A percentile compares a stretch with the other conserved stretches of the same genome.
phyloP scores from a whole-genome alignment of 2,888 invertebrate species.

The Agonopterix arenella region DNA sequence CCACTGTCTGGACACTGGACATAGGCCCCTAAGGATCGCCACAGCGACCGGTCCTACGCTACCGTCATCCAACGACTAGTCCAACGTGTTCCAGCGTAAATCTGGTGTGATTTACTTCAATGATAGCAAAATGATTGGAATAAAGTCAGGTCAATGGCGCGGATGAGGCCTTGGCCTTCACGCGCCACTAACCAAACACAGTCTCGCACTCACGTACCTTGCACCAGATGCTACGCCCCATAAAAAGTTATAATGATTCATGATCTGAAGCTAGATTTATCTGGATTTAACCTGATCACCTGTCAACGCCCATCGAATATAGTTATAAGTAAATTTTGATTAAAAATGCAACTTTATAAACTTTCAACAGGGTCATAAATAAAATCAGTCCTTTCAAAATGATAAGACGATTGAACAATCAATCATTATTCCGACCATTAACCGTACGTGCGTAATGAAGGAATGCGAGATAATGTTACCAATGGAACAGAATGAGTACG shows the following conservation, averaged over 20 bases:
- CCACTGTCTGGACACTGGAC: too few species aligned
- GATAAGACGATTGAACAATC: background rate
- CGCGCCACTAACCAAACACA: conserved; percentile 60
- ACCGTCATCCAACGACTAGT: too few species aligned
- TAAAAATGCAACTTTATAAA: too few species aligned
- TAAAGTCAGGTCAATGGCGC: conserved; percentile 40
- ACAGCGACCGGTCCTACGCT: too few species aligned
- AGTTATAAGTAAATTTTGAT: too few species aligned
- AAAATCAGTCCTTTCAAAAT: background rate
- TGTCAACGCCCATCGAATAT: too few species aligned
- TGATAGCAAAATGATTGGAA: background rate
- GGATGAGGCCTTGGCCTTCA: conserved; percentile 66
- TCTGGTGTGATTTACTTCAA: too few species aligned
- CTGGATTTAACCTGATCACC: conserved; percentile 12
- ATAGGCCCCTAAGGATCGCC: too few species aligned
- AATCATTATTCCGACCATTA: too few species aligned
- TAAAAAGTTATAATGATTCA: conserved; percentile 41
- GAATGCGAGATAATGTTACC: background rate
- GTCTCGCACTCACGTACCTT: conserved; percentile 41
- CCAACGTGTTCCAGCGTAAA: too few species aligned
- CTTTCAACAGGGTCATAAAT: too few species aligned
- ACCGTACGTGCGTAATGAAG: too few species aligned
- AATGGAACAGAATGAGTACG: background rate
- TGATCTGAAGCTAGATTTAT: conserved; percentile 16
- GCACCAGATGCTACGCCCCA: conserved; percentile 53